phyloP scores from a whole-genome alignment of 2,797 vertebrate species.

The Trachops cirrhosus region DNA sequence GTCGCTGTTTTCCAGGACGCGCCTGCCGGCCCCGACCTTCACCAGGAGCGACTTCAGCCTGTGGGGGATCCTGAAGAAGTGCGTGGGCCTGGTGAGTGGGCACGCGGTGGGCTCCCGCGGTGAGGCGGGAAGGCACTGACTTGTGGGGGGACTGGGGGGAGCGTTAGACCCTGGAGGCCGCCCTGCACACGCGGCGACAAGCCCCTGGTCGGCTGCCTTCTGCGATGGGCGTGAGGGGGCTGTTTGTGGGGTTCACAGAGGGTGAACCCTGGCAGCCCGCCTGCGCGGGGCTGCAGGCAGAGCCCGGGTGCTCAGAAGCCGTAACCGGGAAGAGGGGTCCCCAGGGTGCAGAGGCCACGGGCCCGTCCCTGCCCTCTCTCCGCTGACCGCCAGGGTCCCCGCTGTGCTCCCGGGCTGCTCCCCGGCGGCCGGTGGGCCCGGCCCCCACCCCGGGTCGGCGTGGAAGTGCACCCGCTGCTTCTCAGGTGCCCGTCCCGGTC shows the following conservation, averaged over 20 bases:
- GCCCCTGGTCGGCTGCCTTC: not conserved
- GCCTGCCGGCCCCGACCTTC: conserved; percentile 94
- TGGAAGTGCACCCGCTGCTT: accelerated
- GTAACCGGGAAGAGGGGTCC: not conserved
- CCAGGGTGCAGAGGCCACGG: not conserved
- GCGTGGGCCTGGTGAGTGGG: conserved; percentile 90
- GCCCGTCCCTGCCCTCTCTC: not conserved
- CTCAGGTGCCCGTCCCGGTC: not conserved
- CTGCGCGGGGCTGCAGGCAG: not conserved
- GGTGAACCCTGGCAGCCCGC: too few species aligned
- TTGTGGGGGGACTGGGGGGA: too few species aligned
- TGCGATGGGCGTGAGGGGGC: not conserved
- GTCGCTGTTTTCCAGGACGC: conserved; percentile 81
- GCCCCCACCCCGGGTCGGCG: accelerated
- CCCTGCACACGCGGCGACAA: accelerated
- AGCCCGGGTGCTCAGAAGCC: not conserved
- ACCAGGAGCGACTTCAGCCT: conserved; percentile 93
- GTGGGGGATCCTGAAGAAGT: conserved; percentile 97
- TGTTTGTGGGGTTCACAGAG: too few species aligned
- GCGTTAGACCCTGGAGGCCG: too few species aligned
- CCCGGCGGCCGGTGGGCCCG: accelerated
- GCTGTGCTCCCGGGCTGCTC: not conserved
- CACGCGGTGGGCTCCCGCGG: too few species aligned
- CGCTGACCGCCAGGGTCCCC: not conserved
- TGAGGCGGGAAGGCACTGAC: too few species aligned